Percentiles rank a stretch among this genome's conserved stretches.
phyloP scores from a whole-genome alignment of 1,140 invertebrate species.

The Eumaeus atala region DNA sequence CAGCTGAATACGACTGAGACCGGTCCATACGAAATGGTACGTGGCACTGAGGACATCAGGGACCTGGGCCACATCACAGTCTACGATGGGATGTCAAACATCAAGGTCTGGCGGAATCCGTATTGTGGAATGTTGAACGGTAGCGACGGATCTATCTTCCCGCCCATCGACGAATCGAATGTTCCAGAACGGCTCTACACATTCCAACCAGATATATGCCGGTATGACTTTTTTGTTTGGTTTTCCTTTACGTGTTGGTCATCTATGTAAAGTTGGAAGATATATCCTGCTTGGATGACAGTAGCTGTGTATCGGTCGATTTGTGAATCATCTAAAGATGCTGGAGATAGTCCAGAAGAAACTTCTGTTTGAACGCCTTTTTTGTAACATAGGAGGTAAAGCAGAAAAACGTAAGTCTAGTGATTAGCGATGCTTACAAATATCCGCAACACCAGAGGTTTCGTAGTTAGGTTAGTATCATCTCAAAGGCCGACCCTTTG shows the following conservation, averaged over 20 bases:
- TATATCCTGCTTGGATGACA: too few species aligned
- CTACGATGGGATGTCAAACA: constrained; percentile 60
- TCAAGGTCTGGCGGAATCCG: constrained; percentile 61
- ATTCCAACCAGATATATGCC: constrained; percentile 77
- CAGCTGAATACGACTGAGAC: constrained; percentile 74
- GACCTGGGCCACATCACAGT: constrained; percentile 72
- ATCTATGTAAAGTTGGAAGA: neutral
- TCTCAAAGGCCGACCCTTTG: too few species aligned
- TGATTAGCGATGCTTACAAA: too few species aligned
- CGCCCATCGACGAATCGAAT: constrained; percentile 66
- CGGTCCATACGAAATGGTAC: constrained; percentile 73
- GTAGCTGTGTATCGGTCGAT: too few species aligned
- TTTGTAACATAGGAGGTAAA: too few species aligned
- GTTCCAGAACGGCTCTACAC: constrained; percentile 63
- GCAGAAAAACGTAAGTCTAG: too few species aligned
- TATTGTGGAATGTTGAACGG: constrained; percentile 76
- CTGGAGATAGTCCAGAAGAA: too few species aligned
- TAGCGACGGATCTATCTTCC: constrained; percentile 76
- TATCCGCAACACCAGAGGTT: too few species aligned
- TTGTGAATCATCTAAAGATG: too few species aligned
- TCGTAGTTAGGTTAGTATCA: too few species aligned
- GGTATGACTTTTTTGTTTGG: too few species aligned
- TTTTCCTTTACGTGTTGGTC: neutral
- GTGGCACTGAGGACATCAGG: constrained; percentile 64
- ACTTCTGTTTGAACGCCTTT: too few species aligned